Evolutionary conservation across 2,113 vertebrate species (phyloP), one percentile per base, ranked within the genome.

Genomic region (Forbesichthys papilliferus): DNA sequence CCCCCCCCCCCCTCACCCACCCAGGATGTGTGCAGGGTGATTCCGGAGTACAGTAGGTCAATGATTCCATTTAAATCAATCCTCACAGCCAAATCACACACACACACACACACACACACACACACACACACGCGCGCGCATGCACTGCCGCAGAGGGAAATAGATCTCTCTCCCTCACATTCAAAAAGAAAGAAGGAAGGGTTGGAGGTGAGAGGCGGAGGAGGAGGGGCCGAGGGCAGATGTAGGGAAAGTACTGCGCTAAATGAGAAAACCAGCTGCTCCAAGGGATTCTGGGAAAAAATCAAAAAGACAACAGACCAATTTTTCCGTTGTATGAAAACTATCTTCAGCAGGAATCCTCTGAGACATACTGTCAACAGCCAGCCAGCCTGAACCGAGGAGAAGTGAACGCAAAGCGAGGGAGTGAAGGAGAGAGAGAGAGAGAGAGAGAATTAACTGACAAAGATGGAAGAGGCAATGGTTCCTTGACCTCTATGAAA

Each of bases 211-310:
- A 16, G 33, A 13, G 12, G 20, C 4, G 1, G 64, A 55, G 14
- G 42, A 36, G 60, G 11, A 10, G 42, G 34, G 65, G 59, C 11
- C 3, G 2, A 64, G 61, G 67, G 55, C 68, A 72, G 78, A 64
- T 65, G 71, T 82, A 78, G 80, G 78, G 72, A 83, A 84, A 83
- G 69, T 78, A 79, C 83, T 81, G 82, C 57, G 52, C 80, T 64
- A 84, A 93, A 92, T 75, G 84, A 87, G 84, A 87, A 92, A 93
- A 90, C 76, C 90, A 92, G 89, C 88, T 92, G 90, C 80, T 82
- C 77, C 54, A 9, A 88, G 66, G 85, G 80, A 93, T 93, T 93
- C 89, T 90, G 90, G 90, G 90, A 93, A 93, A 91, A 89, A 93
- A 88, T 88, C 86, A 74, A 78, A 85, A 89, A 92, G 82, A 91